Percentiles rank a stretch among this genome's conserved stretches.
These are phyloP conservation scores for Zosterops borbonicus DNA, from an alignment of 2,113 vertebrate genomes.

Conservation along the genomic window DNA sequence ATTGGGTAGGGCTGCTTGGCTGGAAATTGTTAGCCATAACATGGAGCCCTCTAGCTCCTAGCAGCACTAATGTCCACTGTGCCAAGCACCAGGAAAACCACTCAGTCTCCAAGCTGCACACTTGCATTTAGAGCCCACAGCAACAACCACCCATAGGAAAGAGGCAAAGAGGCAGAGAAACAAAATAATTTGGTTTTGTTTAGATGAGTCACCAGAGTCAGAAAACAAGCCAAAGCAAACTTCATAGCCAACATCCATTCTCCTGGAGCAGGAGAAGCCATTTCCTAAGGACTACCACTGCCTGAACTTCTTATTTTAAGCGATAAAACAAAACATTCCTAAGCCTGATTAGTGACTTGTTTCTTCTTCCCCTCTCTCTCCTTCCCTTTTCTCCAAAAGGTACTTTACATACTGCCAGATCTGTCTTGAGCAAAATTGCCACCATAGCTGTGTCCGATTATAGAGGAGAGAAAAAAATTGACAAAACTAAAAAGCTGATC, in stretches of 20 bases:
- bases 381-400: neutral
- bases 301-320: neutral
- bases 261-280: neutral
- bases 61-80: fast-evolving
- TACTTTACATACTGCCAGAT: neutral
- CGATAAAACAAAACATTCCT: neutral
- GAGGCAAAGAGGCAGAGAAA: neutral
- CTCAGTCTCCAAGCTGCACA: neutral
- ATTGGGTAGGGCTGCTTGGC: neutral
- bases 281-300: neutral
- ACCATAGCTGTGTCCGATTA: neutral
- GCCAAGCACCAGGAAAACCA: neutral
- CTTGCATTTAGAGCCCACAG: neutral
- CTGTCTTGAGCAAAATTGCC: slow-evolving; percentile 13
- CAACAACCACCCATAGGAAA: neutral
- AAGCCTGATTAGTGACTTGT: neutral
- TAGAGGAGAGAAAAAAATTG: neutral
- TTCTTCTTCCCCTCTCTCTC: neutral
- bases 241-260: neutral
- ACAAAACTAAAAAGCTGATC: neutral
- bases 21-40: neutral
- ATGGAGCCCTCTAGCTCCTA: neutral
- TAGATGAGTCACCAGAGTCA: neutral
- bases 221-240: neutral
- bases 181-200: neutral